Conservation (phyloP, 2,888 invertebrate genomes). For the Idaea biselata region DNA sequence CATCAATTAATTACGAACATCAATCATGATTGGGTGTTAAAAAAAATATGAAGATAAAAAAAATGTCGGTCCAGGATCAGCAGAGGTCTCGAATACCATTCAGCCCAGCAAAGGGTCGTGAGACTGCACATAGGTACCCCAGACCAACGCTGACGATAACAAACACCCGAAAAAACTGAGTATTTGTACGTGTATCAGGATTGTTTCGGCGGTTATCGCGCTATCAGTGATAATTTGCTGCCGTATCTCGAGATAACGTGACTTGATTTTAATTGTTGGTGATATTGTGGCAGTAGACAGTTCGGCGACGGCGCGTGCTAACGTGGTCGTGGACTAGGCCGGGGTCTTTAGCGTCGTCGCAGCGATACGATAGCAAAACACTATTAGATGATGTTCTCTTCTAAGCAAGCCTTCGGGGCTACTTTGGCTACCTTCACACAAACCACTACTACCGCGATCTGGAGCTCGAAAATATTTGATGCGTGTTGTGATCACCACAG, state of each 20-base stretch:
- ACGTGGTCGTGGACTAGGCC: not conserved
- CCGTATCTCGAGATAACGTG: constrained; percentile 25
- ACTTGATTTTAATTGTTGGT: constrained; percentile 37
- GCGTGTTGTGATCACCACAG: too few species aligned
- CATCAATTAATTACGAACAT: constrained; percentile 65
- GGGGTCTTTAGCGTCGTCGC: too few species aligned
- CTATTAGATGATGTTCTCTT: too few species aligned
- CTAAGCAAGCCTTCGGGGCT: too few species aligned
- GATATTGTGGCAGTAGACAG: not conserved
- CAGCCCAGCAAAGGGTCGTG: constrained; percentile 56
- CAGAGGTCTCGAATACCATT: constrained; percentile 81
- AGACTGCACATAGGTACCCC: constrained; percentile 68
- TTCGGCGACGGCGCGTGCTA: not conserved
- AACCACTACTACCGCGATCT: too few species aligned
- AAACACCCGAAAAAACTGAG: constrained; percentile 53
- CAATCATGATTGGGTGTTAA: constrained; percentile 67
- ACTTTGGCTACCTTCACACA: too few species aligned
- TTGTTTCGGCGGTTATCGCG: constrained; percentile 46
- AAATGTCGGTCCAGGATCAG: constrained; percentile 66
- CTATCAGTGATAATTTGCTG: constrained; percentile 65
- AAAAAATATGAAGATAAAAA: constrained; percentile 74
- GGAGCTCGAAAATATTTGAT: too few species aligned
- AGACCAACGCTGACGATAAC: constrained; percentile 77
- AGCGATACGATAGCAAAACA: too few species aligned
- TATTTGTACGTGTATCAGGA: constrained; percentile 43